Evolutionary conservation across 2,113 vertebrate genomes (phyloP).

Genomic region (Lynx canadensis): DNA sequence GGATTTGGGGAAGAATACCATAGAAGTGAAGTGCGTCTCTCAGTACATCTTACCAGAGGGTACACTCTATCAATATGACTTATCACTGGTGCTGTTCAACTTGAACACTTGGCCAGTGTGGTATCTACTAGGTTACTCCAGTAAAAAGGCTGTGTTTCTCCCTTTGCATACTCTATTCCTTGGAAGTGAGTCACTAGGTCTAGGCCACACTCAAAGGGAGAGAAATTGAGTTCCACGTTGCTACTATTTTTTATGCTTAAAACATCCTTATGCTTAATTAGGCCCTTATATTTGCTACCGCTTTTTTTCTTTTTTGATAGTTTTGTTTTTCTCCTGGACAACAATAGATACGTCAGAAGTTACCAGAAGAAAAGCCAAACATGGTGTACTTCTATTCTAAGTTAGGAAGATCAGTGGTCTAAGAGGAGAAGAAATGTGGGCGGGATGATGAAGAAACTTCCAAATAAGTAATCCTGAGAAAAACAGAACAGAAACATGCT

Average conservation of each 20-base stretch:
- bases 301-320: background rate
- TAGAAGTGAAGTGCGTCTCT: background rate
- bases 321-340: background rate
- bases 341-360: background rate
- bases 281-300: background rate
- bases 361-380: background rate
- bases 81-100: background rate
- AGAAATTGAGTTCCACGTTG: background rate
- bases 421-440: background rate
- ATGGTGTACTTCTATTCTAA: background rate
- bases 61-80: background rate
- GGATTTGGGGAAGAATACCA: background rate
- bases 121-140: background rate
- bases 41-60: background rate
- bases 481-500: background rate
- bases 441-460: background rate
- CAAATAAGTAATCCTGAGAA: constrained; percentile 24
- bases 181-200: background rate
- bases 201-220: background rate
- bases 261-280: background rate
- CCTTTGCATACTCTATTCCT: background rate
- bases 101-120: background rate
- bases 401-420: background rate
- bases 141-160: background rate
- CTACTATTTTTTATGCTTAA: background rate